Percentiles rank a stretch among this genome's conserved stretches.
These are phyloP conservation scores for Tiliacea citrago DNA, from an alignment of 2,888 invertebrate genomes.

Conservation along the genomic window DNA sequence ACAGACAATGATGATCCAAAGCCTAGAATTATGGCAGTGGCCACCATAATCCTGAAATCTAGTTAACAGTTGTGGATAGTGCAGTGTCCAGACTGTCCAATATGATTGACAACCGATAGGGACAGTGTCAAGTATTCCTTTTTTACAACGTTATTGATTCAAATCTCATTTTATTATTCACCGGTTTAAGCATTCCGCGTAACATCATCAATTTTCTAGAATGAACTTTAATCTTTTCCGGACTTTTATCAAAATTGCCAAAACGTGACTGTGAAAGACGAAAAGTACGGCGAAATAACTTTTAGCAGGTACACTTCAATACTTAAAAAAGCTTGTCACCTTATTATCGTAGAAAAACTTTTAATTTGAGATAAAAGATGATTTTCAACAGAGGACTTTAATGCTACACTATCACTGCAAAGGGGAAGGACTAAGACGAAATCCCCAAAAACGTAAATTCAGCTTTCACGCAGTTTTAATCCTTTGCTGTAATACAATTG, in stretches of 20 bases:
- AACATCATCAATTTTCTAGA: neutral
- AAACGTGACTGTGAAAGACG: neutral
- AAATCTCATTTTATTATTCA: slow-evolving; percentile 1
- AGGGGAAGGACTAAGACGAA: neutral
- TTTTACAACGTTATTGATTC: neutral
- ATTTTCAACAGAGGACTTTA: neutral
- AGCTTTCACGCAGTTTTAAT: slow-evolving; percentile 19
- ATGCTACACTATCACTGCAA: neutral
- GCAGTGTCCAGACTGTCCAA: neutral
- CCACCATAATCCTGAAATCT: neutral
- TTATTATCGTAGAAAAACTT: neutral
- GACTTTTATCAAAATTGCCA: neutral
- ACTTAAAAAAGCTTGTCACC: neutral
- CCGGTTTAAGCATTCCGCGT: neutral
- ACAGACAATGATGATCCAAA: neutral
- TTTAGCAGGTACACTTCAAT: neutral
- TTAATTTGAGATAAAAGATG: neutral
- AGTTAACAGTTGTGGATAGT: slow-evolving; percentile 9
- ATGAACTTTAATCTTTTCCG: neutral
- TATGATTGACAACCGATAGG: neutral
- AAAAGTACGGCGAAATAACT: neutral
- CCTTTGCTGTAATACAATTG: neutral
- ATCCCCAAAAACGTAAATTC: slow-evolving; percentile 4
- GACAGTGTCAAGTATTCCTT: neutral
- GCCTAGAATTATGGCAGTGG: neutral